Conservation (phyloP, 2,797 vertebrate genomes). For the Momotus momota region DNA sequence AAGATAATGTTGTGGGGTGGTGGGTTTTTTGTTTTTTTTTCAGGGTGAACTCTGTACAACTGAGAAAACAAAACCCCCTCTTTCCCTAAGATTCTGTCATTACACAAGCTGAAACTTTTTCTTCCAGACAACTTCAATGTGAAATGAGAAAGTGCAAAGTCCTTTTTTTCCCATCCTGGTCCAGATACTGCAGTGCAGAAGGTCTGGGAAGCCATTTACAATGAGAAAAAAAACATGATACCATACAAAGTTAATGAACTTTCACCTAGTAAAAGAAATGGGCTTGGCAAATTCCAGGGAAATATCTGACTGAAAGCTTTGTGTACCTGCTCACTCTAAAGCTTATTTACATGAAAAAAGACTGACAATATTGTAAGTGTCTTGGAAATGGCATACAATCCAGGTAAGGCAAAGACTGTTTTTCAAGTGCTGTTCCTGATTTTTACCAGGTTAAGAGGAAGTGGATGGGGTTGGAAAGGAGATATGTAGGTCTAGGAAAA, state of each 20-base stretch:
- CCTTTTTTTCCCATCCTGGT: background rate
- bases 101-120: background rate
- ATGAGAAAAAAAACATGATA: background rate
- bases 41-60: background rate
- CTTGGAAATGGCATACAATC: background rate
- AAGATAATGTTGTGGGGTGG: no score
- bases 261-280: background rate
- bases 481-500: background rate
- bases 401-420: background rate
- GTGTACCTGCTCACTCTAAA: background rate
- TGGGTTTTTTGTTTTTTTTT: background rate
- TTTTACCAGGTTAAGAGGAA: background rate
- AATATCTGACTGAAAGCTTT: background rate
- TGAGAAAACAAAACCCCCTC: background rate
- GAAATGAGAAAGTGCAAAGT: background rate
- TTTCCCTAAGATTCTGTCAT: background rate
- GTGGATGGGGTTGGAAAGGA: background rate
- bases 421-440: background rate
- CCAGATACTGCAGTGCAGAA: background rate
- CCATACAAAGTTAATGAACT: background rate
- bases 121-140: background rate
- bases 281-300: background rate
- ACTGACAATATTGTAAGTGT: background rate
- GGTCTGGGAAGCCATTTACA: background rate
- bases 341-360: background rate